Evolutionary conservation across 2,797 vertebrate species (phyloP), one percentile per base, ranked within the genome.

Genomic region (Tinamus major): DNA sequence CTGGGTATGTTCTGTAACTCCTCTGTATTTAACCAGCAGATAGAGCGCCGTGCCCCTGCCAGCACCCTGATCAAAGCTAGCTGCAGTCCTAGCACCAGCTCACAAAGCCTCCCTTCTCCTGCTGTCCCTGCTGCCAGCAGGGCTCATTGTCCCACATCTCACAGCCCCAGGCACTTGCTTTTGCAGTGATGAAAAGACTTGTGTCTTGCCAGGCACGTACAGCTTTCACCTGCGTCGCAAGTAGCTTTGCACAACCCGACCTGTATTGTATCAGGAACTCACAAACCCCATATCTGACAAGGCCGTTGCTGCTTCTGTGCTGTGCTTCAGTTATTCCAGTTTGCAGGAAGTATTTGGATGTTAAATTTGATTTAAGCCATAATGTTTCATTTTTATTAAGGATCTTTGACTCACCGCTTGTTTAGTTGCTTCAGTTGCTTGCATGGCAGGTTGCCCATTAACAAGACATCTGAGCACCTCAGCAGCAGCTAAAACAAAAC

Each of bases 291-390:
- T 48, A 90, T 91, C 61, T 1, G 7, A 88, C 39, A 88, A 91
- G 75, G 70, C 63, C 24, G 61, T 94, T 90, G 80, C 85, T 77
- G 56, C 82, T 95, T 87, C 71, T 77, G 27, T 88, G 80, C 35
- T 80, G 82, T 86, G 64, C 70, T 92, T 92, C 80, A 70, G 24
- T 82, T 84, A 68, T 49, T 59, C 71, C 75, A 82, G 68, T 89
- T 90, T 75, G n/a, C 93, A 94, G 94, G 88, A 95, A 93, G 67
- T 79, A 79, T 86, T 75, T 91, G 77, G 77, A 89, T 71, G 48
- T 71, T 90, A 93, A 90, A 93, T 95, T 94, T 82, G 35, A 93
- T 96, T 93, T 79, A 84, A 94, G 68, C 65, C 71, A 93, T 91
- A 87, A 84, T 64, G 68, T 70, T 92, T 91, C 78, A 87, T 90